A percentile compares a stretch with the other conserved stretches of the same genome.
These are phyloP conservation scores for Scytalopus superciliaris DNA, from an alignment of 2,113 vertebrate species.

Conservation along the genomic window DNA sequence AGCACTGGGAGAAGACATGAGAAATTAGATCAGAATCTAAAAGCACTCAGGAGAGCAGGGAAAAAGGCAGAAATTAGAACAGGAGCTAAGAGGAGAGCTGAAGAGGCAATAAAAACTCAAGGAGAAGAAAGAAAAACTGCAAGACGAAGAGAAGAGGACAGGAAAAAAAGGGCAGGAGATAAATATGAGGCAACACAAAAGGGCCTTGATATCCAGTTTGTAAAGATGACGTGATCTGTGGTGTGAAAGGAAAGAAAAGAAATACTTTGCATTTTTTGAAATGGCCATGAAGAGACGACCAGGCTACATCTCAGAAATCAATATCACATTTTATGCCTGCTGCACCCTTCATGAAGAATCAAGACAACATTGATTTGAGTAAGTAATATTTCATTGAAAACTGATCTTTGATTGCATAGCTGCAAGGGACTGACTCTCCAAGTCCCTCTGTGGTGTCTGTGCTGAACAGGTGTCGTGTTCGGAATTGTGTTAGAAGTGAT, in stretches of 20 bases:
- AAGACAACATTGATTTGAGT: slow-evolving; percentile 80
- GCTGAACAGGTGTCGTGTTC: background rate
- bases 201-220: slow-evolving; percentile 51
- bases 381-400: slow-evolving; percentile 77
- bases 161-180: slow-evolving; percentile 48
- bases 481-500: background rate
- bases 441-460: background rate
- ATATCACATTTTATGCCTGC: slow-evolving; percentile 80
- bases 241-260: slow-evolving; percentile 64
- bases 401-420: slow-evolving; percentile 67
- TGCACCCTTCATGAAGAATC: slow-evolving; percentile 76
- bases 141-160: slow-evolving; percentile 45
- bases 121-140: slow-evolving; percentile 67
- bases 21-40: slow-evolving; percentile 80
- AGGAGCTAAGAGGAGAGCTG: slow-evolving; percentile 76
- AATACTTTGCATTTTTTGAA: slow-evolving; percentile 71
- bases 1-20: slow-evolving; percentile 77
- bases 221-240: slow-evolving; percentile 42
- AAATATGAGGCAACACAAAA: slow-evolving; percentile 48
- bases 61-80: slow-evolving; percentile 80
- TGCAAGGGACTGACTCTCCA: slow-evolving; percentile 15
- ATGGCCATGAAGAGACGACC: slow-evolving; percentile 52
- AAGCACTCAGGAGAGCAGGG: slow-evolving; percentile 78
- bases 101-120: slow-evolving; percentile 73
- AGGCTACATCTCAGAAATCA: slow-evolving; percentile 71